Conservation (phyloP, 1,140 invertebrate genomes). For the Globodera rostochiensis region DNA sequence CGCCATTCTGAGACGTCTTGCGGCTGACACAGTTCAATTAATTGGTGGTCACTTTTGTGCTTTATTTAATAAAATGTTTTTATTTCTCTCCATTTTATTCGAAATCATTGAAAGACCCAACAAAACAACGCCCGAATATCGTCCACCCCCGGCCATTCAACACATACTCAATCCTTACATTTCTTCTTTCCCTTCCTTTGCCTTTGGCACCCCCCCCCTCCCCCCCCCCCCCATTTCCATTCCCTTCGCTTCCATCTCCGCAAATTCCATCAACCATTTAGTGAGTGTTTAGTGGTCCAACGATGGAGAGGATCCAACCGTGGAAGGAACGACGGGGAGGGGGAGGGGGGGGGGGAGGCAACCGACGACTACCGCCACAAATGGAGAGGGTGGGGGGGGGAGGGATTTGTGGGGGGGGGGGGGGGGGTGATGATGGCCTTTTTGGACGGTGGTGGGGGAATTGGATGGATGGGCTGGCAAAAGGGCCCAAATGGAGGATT, state of each 20-base stretch:
- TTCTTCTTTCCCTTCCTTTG: neutral
- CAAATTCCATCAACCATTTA: conserved; percentile 8
- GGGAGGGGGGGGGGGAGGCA: too few species aligned
- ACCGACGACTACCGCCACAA: conserved; percentile 3
- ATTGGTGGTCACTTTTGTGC: too few species aligned
- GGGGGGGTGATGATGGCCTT: neutral
- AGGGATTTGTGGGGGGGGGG: neutral
- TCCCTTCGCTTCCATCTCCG: neutral
- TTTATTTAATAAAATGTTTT: too few species aligned
- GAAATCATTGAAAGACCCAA: too few species aligned
- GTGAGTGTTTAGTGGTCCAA: conserved; percentile 7
- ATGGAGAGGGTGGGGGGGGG: neutral
- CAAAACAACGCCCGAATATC: too few species aligned
- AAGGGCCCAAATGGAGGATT: conserved; percentile 19
- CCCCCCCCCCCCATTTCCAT: neutral
- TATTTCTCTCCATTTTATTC: too few species aligned
- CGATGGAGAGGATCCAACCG: conserved; percentile 7
- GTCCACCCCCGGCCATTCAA: too few species aligned
- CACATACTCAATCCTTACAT: neutral
- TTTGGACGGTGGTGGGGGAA: neutral
- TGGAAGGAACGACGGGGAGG: neutral
- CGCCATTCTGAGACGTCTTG: too few species aligned
- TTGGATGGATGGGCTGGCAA: conserved; percentile 1
- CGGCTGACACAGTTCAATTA: too few species aligned
- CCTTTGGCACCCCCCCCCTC: too few species aligned